These are phyloP conservation scores for Balanococcus diminutus DNA, from an alignment of 2,888 invertebrate genomes.

Conservation along the genomic window DNA sequence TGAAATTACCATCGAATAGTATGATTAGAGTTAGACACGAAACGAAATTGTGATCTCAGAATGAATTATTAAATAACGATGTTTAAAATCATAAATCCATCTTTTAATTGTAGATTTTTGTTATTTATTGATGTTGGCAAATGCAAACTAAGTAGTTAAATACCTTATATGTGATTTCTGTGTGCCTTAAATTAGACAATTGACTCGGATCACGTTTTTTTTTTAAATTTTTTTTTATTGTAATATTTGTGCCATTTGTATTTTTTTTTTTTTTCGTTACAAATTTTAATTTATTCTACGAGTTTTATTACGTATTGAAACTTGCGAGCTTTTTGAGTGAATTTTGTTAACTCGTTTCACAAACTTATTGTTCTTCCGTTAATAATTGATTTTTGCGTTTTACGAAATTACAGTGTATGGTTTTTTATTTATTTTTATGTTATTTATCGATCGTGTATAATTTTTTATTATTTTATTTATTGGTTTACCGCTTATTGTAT, in stretches of 20 bases:
- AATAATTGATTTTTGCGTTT: neutral
- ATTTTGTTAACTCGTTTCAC: neutral
- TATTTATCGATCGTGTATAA: neutral
- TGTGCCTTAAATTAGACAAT: neutral
- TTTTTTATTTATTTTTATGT: neutral
- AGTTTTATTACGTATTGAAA: neutral
- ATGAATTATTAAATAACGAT: neutral
- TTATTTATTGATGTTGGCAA: neutral
- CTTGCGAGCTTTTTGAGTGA: neutral
- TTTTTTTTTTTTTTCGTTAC: neutral
- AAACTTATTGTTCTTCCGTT: neutral
- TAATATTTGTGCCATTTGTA: neutral
- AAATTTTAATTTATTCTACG: neutral
- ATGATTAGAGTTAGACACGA: constrained; percentile 63
- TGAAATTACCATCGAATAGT: constrained; percentile 61
- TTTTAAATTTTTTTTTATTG: neutral
- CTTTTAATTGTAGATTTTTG: neutral
- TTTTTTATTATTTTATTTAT: neutral
- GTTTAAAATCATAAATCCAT: neutral
- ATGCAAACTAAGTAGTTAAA: neutral
- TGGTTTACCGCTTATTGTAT: neutral
- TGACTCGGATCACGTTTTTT: neutral
- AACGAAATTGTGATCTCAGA: constrained; percentile 64
- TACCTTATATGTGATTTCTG: neutral
- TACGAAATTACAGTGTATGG: neutral